Base-by-base conservation (phyloP, 2,797 vertebrate species). In the Esox lucius region DNA sequence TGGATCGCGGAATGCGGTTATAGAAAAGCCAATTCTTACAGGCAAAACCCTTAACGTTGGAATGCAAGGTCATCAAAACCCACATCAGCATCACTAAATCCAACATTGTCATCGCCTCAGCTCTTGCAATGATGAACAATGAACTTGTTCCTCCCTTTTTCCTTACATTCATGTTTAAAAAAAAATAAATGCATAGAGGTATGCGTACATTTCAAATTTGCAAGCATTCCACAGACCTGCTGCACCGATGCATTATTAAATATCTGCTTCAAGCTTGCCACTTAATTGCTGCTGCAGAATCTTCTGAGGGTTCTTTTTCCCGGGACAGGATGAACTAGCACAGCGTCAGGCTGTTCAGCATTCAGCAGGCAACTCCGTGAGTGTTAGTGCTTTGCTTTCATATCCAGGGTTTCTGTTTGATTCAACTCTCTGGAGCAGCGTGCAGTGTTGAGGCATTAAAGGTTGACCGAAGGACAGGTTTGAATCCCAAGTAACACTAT, bases 191-290 rank as follows among this genome's bases (percentile, higher is more conserved):
- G 80, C 80, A 81, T 39, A 68, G 24, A 46, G 56, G 49, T 82
- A 66, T 71, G 68, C 77, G 74, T 74, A 56, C 84, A 84, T 78
- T 80, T 75, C 62, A 88, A 85, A 90, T 78, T 79, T 78, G 78
- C 48, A 59, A 81, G 80, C 79, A 72, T 78, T 79, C 53, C 64
- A 69, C 75, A 33, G n/a, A 77, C 28, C 68, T 74, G 19, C 16
- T 8, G 48, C 28, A 64, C 39, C 2, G 39, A 78, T 15, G 76
- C 80, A 91, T 93, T 90, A 92, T 90, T 92, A 81, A 92, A 81
- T 0, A 67, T 77, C 46, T 65, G 78, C 71, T 73, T 2, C n/a
- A 13, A 70, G 42, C 28, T 59, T 4, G 68, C 68, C 67, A 74
- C 72, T 80, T 87, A 87, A 87, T 78, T 83, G 80, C 80, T 65